phyloP scores from a whole-genome alignment of 2,113 vertebrate species.

The Delphinapterus leucas region DNA sequence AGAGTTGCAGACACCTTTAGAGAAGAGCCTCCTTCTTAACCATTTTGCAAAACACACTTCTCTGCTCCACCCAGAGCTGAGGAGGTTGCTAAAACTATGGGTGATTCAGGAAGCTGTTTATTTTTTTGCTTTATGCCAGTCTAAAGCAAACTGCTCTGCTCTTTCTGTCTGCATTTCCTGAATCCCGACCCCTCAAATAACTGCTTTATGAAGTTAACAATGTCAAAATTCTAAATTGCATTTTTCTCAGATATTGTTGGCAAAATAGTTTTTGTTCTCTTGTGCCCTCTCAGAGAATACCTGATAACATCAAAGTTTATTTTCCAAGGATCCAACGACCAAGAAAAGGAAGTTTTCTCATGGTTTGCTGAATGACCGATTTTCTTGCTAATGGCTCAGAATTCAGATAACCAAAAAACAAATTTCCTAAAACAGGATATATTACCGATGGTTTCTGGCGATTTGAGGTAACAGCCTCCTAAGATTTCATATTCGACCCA shows the following conservation, averaged over 20 bases:
- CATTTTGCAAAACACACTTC: background rate
- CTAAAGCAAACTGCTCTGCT: background rate
- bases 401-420: background rate
- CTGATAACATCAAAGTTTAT: constrained; percentile 23
- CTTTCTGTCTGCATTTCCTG: background rate
- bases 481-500: background rate
- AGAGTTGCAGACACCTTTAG: background rate
- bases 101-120: background rate
- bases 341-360: background rate
- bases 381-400: constrained; percentile 34
- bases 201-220: background rate
- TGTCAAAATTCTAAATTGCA: background rate
- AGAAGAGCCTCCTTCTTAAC: background rate
- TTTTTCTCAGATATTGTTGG: background rate
- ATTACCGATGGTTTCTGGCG: background rate
- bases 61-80: background rate
- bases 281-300: background rate
- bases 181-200: background rate
- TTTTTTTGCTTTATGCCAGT: background rate
- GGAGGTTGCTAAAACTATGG: background rate
- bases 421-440: background rate
- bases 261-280: background rate
- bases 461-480: background rate
- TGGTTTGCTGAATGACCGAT: background rate
- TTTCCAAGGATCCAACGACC: constrained; percentile 10